Evolutionary conservation across 2,113 vertebrate species (phyloP).

Genomic region (Laticauda colubrina): DNA sequence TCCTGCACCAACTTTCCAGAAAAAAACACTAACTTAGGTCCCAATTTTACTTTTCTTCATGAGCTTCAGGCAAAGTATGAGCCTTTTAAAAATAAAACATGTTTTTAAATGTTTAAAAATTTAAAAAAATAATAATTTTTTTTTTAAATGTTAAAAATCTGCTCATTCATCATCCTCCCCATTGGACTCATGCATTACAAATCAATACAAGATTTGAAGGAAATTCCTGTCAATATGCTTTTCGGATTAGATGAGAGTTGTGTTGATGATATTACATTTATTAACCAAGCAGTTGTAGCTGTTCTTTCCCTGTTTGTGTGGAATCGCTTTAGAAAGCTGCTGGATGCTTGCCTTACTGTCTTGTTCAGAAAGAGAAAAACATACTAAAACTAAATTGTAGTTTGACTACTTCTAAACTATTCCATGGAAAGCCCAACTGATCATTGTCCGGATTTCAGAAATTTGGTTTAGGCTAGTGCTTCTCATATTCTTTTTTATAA

Average conservation of each 20-base stretch:
- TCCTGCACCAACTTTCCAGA: neutral
- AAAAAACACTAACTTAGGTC: neutral
- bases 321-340: neutral
- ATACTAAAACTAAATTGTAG: neutral
- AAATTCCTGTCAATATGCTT: neutral
- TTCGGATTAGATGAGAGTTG: neutral
- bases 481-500: neutral
- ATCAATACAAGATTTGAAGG: neutral
- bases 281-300: neutral
- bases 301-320: neutral
- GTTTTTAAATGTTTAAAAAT: neutral
- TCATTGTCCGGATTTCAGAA: neutral
- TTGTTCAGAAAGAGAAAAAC: neutral
- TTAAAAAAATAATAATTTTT: too few species aligned
- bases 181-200: neutral
- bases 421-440: neutral
- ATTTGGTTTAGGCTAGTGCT: neutral
- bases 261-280: neutral
- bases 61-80: neutral
- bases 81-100: neutral
- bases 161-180: neutral
- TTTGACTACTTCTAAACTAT: neutral
- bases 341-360: neutral
- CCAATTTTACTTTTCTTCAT: neutral
- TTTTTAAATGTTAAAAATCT: neutral